Evolutionary conservation across 2,888 invertebrate genomes (phyloP).

Genomic region (Aelia acuminata): DNA sequence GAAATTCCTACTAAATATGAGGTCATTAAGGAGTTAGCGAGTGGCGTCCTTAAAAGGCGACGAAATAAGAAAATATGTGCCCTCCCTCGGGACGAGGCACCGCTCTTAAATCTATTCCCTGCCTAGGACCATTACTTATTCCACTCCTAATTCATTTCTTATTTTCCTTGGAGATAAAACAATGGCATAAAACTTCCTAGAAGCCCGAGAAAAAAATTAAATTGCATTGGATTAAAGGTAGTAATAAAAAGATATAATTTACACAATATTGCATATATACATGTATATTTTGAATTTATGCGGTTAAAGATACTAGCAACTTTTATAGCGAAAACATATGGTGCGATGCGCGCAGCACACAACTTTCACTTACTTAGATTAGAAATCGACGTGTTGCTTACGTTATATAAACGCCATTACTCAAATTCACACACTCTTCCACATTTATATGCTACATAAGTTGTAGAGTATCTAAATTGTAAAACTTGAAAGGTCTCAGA

Average conservation of each 20-base stretch:
- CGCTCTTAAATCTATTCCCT: not conserved
- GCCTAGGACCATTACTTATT: not conserved
- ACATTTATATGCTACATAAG: too few relatives aligned
- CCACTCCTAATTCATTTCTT: not conserved
- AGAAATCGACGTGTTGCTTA: too few relatives aligned
- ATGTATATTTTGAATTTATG: too few relatives aligned
- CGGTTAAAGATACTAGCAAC: too few relatives aligned
- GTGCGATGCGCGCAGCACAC: too few relatives aligned
- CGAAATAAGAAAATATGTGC: slow-evolving; percentile 29
- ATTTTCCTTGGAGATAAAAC: not conserved
- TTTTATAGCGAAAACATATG: too few relatives aligned
- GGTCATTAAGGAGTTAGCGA: not conserved
- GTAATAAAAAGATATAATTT: not conserved
- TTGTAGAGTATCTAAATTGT: too few relatives aligned
- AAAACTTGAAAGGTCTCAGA: too few relatives aligned
- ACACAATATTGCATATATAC: too few relatives aligned
- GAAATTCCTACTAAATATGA: slow-evolving; percentile 27
- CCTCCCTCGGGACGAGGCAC: not conserved
- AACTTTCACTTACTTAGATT: too few relatives aligned
- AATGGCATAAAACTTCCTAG: not conserved
- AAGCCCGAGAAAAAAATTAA: not conserved
- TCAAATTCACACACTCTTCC: too few relatives aligned
- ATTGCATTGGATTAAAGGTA: not conserved
- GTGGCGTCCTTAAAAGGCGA: slow-evolving; percentile 9
- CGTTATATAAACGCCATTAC: too few relatives aligned